These are phyloP conservation scores for Hylaeus volcanicus DNA, from an alignment of 1,140 invertebrate species.

Conservation along the genomic window DNA sequence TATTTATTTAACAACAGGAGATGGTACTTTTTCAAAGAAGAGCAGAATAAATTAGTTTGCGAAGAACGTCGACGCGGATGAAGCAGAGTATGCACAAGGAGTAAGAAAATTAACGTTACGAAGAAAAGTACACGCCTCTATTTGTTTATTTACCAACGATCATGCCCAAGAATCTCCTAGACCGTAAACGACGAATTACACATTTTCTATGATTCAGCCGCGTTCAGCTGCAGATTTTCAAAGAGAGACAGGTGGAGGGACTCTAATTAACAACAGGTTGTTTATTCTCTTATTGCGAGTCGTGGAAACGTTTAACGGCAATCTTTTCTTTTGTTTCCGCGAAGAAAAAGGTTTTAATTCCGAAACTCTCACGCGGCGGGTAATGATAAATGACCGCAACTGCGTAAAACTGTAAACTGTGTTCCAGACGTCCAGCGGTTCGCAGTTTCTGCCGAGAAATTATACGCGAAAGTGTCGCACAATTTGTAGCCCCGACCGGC, in stretches of 20 bases:
- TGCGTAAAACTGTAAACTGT: slow-evolving; percentile 20
- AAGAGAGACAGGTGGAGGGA: too few species aligned
- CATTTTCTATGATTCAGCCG: slow-evolving; percentile 8
- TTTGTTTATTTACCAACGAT: too few species aligned
- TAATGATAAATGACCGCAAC: slow-evolving; percentile 26
- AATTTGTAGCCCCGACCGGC: slow-evolving; percentile 11
- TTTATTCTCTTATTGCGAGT: slow-evolving; percentile 15
- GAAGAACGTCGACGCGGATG: too few species aligned
- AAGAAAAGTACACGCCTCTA: too few species aligned
- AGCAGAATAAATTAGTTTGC: too few species aligned
- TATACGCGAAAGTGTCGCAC: slow-evolving; percentile 49
- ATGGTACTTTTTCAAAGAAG: too few species aligned
- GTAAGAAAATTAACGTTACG: too few species aligned
- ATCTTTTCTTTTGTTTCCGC: background rate
- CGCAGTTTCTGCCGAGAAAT: slow-evolving; percentile 42
- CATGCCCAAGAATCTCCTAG: too few species aligned
- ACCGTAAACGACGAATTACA: background rate
- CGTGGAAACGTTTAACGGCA: background rate
- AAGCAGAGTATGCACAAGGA: too few species aligned
- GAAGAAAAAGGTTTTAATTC: slow-evolving; percentile 26
- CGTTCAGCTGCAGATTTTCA: slow-evolving; percentile 12
- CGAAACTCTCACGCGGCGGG: background rate
- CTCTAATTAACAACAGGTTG: slow-evolving; percentile 33
- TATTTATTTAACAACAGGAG: too few species aligned
- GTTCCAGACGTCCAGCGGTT: slow-evolving; percentile 29